Evolutionary conservation across 1,140 invertebrate species (phyloP).

Genomic region (Vollenhovia emeryi): DNA sequence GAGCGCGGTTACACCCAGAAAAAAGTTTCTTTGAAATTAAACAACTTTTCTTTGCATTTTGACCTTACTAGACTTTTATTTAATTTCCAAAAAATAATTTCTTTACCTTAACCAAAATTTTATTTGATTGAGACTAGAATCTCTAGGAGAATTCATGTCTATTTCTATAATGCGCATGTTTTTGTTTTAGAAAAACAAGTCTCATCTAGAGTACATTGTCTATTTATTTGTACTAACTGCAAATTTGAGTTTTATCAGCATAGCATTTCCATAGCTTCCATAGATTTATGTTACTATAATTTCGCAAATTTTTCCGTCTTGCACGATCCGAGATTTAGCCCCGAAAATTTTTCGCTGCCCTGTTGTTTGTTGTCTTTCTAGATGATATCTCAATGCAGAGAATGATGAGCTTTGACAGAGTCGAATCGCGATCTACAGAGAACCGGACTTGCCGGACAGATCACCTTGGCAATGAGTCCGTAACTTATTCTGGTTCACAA

Average conservation of each 20-base stretch:
- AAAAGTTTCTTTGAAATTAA: too few species aligned
- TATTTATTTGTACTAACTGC: slow-evolving; percentile 10
- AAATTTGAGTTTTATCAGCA: neutral
- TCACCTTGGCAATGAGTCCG: slow-evolving; percentile 79
- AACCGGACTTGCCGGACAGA: slow-evolving; percentile 65
- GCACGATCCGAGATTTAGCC: neutral
- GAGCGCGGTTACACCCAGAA: neutral
- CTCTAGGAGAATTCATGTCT: too few species aligned
- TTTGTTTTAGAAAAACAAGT: neutral
- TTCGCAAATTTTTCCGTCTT: neutral
- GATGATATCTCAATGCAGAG: neutral
- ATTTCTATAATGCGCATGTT: neutral
- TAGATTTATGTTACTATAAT: slow-evolving; percentile 15
- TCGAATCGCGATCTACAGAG: slow-evolving; percentile 6
- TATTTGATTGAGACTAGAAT: too few species aligned
- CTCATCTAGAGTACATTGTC: neutral
- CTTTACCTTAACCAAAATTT: too few species aligned
- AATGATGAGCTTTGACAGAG: slow-evolving; percentile 17
- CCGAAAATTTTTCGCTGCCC: neutral
- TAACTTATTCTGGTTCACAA: slow-evolving; percentile 76
- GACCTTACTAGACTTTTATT: too few species aligned
- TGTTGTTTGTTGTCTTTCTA: slow-evolving; percentile 3
- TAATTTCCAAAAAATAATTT: too few species aligned
- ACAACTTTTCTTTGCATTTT: too few species aligned
- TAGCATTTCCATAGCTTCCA: neutral